phyloP scores from a whole-genome alignment of 2,113 vertebrate species.

The Vimba vimba region DNA sequence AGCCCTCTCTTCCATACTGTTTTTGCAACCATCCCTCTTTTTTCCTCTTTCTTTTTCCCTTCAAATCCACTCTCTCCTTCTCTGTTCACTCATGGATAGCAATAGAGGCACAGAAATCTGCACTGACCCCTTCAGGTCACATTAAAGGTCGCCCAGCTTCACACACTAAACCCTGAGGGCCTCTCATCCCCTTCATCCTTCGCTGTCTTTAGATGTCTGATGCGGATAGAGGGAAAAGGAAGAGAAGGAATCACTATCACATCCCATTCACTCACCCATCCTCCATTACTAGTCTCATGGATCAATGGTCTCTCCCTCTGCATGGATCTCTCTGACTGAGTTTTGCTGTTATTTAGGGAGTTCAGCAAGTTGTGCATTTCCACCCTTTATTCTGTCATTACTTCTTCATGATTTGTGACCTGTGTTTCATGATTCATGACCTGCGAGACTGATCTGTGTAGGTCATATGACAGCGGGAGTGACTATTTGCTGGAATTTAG shows the following conservation, averaged over 20 bases:
- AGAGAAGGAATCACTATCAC: conserved; percentile 45
- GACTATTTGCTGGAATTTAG: background rate
- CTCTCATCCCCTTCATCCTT: conserved; percentile 55
- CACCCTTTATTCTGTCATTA: background rate
- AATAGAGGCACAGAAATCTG: conserved; percentile 68
- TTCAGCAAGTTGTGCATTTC: background rate
- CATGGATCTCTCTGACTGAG: background rate
- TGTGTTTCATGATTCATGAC: background rate
- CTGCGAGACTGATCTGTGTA: background rate
- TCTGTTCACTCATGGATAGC: conserved; percentile 45
- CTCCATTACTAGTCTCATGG: conserved; percentile 29
- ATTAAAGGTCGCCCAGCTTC: conserved; percentile 75
- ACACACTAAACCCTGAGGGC: conserved; percentile 67
- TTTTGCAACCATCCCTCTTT: conserved; percentile 32
- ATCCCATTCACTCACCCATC: conserved; percentile 33
- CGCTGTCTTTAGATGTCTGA: conserved; percentile 54
- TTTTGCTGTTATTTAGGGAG: conserved; percentile 12
- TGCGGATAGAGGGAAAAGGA: conserved; percentile 29
- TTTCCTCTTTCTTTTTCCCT: background rate
- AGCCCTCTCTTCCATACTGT: background rate
- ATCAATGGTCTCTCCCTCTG: conserved; percentile 33
- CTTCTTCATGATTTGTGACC: background rate
- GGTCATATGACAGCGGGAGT: background rate
- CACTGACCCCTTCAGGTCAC: conserved; percentile 78
- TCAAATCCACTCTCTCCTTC: conserved; percentile 36